phyloP scores from a whole-genome alignment of 2,113 vertebrate species.

The Myocastor coypus region DNA sequence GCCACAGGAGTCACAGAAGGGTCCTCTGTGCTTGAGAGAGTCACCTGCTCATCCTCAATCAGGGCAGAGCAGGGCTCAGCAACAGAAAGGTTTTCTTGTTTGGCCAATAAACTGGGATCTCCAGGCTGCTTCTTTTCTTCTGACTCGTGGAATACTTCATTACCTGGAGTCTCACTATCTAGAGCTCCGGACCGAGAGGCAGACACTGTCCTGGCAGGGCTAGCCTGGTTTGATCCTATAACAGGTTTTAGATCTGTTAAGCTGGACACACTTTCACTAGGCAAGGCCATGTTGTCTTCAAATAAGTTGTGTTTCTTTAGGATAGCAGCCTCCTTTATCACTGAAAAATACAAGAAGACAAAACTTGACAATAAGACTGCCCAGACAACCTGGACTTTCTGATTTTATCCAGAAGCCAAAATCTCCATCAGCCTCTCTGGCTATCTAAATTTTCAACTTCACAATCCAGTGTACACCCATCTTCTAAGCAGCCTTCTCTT shows the following conservation, averaged over 20 bases:
- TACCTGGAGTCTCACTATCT: conserved; percentile 57
- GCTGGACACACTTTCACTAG: conserved; percentile 91
- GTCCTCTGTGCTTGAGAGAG: not conserved
- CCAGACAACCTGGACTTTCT: not conserved
- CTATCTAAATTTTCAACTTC: not conserved
- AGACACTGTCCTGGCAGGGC: conserved; percentile 82
- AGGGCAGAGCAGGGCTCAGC: not conserved
- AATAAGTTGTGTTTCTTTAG: conserved; percentile 95
- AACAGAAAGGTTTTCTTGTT: conserved; percentile 17
- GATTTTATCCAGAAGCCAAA: not conserved
- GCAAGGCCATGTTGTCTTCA: conserved; percentile 89
- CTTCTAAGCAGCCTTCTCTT: not conserved
- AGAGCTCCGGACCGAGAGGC: conserved; percentile 66
- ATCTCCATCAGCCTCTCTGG: not conserved
- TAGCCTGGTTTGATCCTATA: conserved; percentile 87
- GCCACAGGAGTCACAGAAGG: not conserved
- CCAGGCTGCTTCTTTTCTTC: conserved; percentile 57
- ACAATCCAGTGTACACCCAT: not conserved
- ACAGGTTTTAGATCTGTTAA: conserved; percentile 88
- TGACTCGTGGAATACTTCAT: conserved; percentile 71
- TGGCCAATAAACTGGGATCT: not conserved
- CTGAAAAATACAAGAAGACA: conserved; percentile 83
- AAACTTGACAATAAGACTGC: not conserved
- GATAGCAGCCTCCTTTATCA: conserved; percentile 93
- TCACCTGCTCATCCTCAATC: not conserved